Base-by-base conservation (phyloP, 1,140 invertebrate genomes). In the Diachasma alloeum region DNA sequence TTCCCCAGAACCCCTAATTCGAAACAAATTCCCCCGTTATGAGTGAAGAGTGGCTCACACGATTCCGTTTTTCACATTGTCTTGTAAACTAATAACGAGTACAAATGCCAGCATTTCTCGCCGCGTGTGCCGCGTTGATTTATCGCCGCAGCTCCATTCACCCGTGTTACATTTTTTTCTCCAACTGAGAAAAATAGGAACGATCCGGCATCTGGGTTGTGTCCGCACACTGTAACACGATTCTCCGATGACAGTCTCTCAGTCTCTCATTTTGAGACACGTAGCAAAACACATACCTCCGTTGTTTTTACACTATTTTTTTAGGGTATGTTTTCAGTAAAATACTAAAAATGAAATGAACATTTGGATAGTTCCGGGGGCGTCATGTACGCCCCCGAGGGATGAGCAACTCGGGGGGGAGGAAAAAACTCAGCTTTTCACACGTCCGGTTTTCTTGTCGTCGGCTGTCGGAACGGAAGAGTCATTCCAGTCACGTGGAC, bases 371-470 rank as follows among this genome's bases (percentile, higher is more conserved):
- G 26, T 68, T 68, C 66, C 66, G 66, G 66, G 66, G 66, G 26
- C 1, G 10, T 11, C 48, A 63, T 31, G 31, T 31, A 31, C 31
- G 24, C 24, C 59, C 8, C 22, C 59, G 1, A 15, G 59, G 10
- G 13, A 63, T 8, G 59, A 19, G 13, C 4, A 63, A 9, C 8
- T 4, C 8, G 59, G 19, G 59, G 59, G 59, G 5, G 6, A 0
- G 10, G 53, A 72, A 72, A 48, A 48, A 72, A 44, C 5, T 24
- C 26, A 22, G 44, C 42, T 72, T 72, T 72, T 72, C 70, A 48
- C 70, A 72, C 44, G 70, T 72, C 70, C 70, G 70, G 70, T 72
- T 39, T 68, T 68, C 66, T 68, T 68, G 66, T 68, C 66, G 70
- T 53, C 44, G 44, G 70, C 19, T 31, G 26, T 53, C 70, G 70